phyloP scores from a whole-genome alignment of 1,140 invertebrate species.

The Macrostomum lignano region DNA sequence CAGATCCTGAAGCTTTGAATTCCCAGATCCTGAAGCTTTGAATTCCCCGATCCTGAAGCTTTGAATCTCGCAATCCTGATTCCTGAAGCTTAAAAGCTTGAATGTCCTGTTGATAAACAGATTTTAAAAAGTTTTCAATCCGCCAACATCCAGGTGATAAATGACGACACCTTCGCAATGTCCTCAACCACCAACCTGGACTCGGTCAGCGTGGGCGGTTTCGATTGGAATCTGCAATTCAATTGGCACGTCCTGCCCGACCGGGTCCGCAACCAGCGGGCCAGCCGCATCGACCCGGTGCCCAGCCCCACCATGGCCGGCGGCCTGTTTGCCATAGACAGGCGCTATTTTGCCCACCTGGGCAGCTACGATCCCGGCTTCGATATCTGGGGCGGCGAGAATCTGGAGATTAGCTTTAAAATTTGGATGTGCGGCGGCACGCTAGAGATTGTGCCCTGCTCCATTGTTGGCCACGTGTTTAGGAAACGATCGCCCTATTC shows the following conservation, averaged over 20 bases:
- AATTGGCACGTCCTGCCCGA: constrained; percentile 66
- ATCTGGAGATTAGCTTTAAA: constrained; percentile 88
- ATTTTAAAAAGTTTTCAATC: too few relatives aligned
- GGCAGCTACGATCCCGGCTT: constrained; percentile 92
- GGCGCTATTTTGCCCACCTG: constrained; percentile 39
- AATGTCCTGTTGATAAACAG: too few relatives aligned
- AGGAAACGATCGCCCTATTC: constrained; percentile 29
- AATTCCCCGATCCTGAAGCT: too few relatives aligned
- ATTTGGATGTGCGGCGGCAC: constrained; percentile 82
- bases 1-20: too few relatives aligned
- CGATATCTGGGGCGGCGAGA: constrained; percentile 96
- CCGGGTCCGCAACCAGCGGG: constrained; percentile 35
- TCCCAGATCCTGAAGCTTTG: too few relatives aligned
- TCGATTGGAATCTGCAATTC: constrained; percentile 58
- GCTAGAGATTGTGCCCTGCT: constrained; percentile 75
- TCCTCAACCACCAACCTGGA: constrained; percentile 13
- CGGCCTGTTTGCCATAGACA: constrained; percentile 28
- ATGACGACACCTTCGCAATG: constrained; percentile 46
- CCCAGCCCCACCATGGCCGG: constrained; percentile 45
- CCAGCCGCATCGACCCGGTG: background rate
- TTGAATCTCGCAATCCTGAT: too few relatives aligned
- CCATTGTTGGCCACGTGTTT: constrained; percentile 82
- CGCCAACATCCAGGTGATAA: too few relatives aligned
- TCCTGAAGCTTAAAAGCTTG: too few relatives aligned
- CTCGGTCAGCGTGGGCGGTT: constrained; percentile 45